Evolutionary conservation across 2,888 invertebrate genomes (phyloP), one percentile per base, ranked within the genome.

Genomic region (Lasioglossum villosulum): DNA sequence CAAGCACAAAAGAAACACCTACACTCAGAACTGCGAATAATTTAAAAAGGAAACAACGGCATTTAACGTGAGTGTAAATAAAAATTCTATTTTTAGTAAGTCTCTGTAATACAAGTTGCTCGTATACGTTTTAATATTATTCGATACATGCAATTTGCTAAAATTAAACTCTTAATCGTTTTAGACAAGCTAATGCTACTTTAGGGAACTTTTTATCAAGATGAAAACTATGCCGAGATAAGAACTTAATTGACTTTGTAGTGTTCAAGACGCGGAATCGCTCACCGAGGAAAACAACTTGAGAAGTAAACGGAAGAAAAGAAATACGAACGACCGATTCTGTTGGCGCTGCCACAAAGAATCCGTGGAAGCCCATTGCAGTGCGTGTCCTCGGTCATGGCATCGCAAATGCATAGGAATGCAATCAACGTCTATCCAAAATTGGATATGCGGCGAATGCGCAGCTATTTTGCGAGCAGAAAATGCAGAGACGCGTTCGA

Each of bases 341-440:
- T 99, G 99, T 95, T 99, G 99, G 99, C 96, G 98, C 86, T 99
- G 99, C 93, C 98, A 99, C 93, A 97, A 97, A 93, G 97, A 97
- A 72, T 96, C 96, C 2, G 95, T 96, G 1, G 96, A 96, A 45
- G 95, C 95, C 34, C 95, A 96, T 12, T 99, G 99, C 94, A 97
- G 97, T 48, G 97, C 97, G 34, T 99, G 99, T 94, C 97, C 98
- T 4, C 96, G 99, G 42, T 97, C 97, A 0, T 99, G 97, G 95
- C 99, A 99, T 95, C 96, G 96, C 23, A 97, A 97, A 93, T 99
- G 99, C 95, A 96, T 97, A 83, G 95, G 95, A 16, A 96, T 95
- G 83, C 95, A 95, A 52, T 95, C 95, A 2, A 93, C 96, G 12
- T 93, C 95, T 3, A 95, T 95, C 95, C 95, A 96, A 92, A 96